phyloP scores from a whole-genome alignment of 1,140 invertebrate species.

The Bombus terrestris region DNA sequence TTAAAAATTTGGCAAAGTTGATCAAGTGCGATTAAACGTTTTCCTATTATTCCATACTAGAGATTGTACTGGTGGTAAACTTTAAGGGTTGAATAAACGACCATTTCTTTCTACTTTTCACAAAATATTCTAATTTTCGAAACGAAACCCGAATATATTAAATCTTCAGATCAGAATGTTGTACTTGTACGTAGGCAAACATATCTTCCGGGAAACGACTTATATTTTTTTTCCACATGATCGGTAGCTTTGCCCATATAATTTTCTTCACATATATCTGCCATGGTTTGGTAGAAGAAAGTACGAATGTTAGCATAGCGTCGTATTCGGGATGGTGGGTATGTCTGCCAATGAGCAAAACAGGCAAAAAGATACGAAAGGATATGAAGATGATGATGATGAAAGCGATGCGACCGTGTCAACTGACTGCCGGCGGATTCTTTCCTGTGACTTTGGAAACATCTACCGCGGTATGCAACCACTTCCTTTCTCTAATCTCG shows the following conservation, averaged over 20 bases:
- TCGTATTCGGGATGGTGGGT: conserved; percentile 50
- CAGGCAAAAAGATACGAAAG: conserved; percentile 26
- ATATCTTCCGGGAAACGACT: background rate
- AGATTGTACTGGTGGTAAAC: too few relatives aligned
- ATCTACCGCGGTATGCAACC: conserved; percentile 42
- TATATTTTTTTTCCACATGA: conserved; percentile 48
- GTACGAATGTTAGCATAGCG: conserved; percentile 22
- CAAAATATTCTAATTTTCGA: background rate
- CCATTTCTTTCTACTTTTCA: background rate
- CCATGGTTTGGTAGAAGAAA: conserved; percentile 54
- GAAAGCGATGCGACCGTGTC: conserved; percentile 35
- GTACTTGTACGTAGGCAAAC: conserved; percentile 11
- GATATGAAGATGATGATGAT: conserved; percentile 44
- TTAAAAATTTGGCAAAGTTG: too few relatives aligned
- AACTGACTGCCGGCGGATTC: conserved; percentile 56
- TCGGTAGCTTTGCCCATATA: conserved; percentile 41
- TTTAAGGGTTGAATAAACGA: too few relatives aligned
- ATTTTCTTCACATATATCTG: conserved; percentile 52
- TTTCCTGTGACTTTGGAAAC: conserved; percentile 62
- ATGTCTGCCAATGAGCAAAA: conserved; percentile 3
- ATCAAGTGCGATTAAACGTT: too few relatives aligned
- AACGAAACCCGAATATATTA: too few relatives aligned
- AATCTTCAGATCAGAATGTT: too few relatives aligned
- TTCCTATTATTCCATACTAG: too few relatives aligned
- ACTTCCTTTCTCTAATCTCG: too few relatives aligned